A percentile compares a stretch with the other conserved stretches of the same genome.
Evolutionary conservation across 1,140 invertebrate species (phyloP).

Genomic region (Druon quercuslanigerum): DNA sequence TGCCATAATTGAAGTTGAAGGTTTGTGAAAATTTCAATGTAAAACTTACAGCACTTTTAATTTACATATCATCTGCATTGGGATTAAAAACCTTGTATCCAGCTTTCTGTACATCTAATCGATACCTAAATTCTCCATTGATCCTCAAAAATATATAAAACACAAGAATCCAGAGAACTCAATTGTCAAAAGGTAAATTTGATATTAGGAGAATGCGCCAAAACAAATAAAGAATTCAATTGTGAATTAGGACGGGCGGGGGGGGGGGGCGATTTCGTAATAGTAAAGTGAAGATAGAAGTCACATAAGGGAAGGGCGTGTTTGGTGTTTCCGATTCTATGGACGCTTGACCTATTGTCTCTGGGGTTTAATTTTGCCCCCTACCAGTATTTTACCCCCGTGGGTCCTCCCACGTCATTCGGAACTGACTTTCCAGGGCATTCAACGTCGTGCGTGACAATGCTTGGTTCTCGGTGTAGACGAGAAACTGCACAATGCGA

Average conservation of each 20-base stretch:
- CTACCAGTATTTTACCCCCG: constrained; percentile 50
- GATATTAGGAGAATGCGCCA: constrained; percentile 34
- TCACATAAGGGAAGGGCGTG: constrained; percentile 69
- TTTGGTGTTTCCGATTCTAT: constrained; percentile 70
- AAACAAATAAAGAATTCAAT: constrained; percentile 15
- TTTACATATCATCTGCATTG: no score
- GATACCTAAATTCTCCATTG: no score
- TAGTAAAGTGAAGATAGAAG: constrained; percentile 44
- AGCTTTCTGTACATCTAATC: no score
- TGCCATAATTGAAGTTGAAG: no score
- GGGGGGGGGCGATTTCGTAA: background rate
- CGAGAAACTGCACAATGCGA: constrained; percentile 69
- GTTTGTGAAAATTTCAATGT: no score
- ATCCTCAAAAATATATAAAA: no score
- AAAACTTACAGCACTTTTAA: no score
- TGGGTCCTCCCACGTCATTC: constrained; percentile 67
- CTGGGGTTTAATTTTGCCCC: constrained; percentile 72
- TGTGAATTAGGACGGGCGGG: constrained; percentile 9
- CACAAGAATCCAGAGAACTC: no score
- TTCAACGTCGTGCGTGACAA: constrained; percentile 66
- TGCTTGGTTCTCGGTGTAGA: constrained; percentile 60
- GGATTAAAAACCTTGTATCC: no score
- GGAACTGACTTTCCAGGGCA: constrained; percentile 57
- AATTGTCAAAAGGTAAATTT: background rate
- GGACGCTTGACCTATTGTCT: constrained; percentile 76